Evolutionary conservation across 1,140 invertebrate genomes (phyloP), one percentile per base, ranked within the genome.

Genomic region (Aricia agestis): DNA sequence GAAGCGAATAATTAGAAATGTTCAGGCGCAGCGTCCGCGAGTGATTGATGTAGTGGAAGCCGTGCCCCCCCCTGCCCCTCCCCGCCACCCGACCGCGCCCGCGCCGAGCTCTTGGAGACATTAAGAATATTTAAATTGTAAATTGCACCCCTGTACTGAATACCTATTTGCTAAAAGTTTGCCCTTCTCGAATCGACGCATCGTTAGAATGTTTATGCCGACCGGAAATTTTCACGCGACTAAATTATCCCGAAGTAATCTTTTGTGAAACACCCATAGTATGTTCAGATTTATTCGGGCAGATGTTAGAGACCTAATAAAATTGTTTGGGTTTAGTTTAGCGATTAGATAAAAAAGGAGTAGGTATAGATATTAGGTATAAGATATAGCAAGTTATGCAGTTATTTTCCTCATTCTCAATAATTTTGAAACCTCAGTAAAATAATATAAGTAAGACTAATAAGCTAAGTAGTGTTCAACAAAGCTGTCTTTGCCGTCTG

Each of bases 91-190:
- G 74, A 71, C 73, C 69, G 69, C 78, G 68, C 76, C 76, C 77
- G 72, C 58, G 72, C 78, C 81, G 86, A 86, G 83, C 84, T 87
- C 87, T 88, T 86, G 85, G 86, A 83, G 83, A 91, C 87, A 91
- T 91, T 90, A 91, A 86, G 84, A 90, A 90, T 89, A 91, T 91
- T 91, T 89, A 88, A 90, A 91, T 88, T 91, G 86, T 89, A 90
- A 91, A 91, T 91, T 89, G 76, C 84, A 86, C 77, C 77, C 84
- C 82, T 86, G 87, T 82, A 89, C 86, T 88, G 89, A 91, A 91
- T 86, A 90, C 83, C 84, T 88, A 91, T 87, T 90, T 89, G 80
- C 72, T 74, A 61, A 87, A 86, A 90, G 79, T 87, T 88, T 81
- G 83, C 78, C 78, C 79, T 82, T 83, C 78, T 79, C 77, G 73